These are phyloP conservation scores for Phyllotreta cruciferae DNA, from an alignment of 2,888 invertebrate genomes.

Conservation along the genomic window DNA sequence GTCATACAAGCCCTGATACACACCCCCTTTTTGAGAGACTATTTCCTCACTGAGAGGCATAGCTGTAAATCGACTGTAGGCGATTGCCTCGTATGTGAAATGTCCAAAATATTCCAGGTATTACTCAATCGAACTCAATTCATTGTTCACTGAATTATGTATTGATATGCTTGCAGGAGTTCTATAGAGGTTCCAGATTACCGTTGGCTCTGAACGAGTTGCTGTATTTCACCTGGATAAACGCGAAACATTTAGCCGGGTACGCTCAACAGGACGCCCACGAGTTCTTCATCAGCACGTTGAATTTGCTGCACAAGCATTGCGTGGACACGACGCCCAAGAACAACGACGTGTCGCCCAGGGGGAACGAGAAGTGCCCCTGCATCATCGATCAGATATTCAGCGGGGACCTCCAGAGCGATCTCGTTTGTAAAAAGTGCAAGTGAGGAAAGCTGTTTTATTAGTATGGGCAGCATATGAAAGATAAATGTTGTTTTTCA, in stretches of 20 bases:
- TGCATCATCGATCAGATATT: slow-evolving; percentile 98
- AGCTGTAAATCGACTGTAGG: slow-evolving; percentile 75
- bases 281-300: slow-evolving; percentile 96
- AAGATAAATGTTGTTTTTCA: too few relatives aligned
- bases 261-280: slow-evolving; percentile 99
- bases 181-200: slow-evolving; percentile 88
- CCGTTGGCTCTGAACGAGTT: slow-evolving; percentile 90
- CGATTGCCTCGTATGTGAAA: slow-evolving; percentile 93
- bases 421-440: slow-evolving; percentile 95
- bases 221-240: slow-evolving; percentile 95
- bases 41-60: slow-evolving; percentile 94
- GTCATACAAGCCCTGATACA: slow-evolving; percentile 96
- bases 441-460: slow-evolving; percentile 64
- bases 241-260: slow-evolving; percentile 91
- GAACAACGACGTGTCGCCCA: slow-evolving; percentile 37
- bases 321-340: slow-evolving; percentile 59
- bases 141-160: not conserved
- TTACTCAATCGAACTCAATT: slow-evolving; percentile 35
- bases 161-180: slow-evolving; percentile 66
- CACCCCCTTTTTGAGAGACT: slow-evolving; percentile 92
- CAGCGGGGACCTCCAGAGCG: slow-evolving; percentile 94
- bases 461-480: too few relatives aligned
- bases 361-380: slow-evolving; percentile 68
- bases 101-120: slow-evolving; percentile 94
- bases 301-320: slow-evolving; percentile 91